Percentiles rank a stretch among this genome's conserved stretches.
phyloP scores from a whole-genome alignment of 2,888 invertebrate species.

The Microdon myrmicae region DNA sequence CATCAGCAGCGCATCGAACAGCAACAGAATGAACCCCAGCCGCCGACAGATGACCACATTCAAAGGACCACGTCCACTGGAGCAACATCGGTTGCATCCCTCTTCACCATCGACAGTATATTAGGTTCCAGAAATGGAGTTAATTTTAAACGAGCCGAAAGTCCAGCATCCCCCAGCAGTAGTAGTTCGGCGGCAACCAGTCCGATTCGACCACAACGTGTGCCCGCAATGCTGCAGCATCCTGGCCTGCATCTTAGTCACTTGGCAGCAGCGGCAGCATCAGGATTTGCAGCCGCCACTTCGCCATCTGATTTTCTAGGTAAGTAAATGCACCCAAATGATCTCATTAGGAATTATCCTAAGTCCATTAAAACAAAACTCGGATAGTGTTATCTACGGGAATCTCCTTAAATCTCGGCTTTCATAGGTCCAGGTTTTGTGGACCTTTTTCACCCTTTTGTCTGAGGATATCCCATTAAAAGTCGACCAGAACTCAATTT shows the following conservation, averaged over 20 bases:
- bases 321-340: constrained; percentile 66
- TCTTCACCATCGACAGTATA: constrained; percentile 89
- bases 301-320: constrained; percentile 84
- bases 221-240: constrained; percentile 69
- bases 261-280: constrained; percentile 72
- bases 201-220: constrained; percentile 66
- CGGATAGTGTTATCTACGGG: not conserved
- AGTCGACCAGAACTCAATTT: constrained; percentile 50
- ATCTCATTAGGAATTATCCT: constrained; percentile 51
- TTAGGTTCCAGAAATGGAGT: constrained; percentile 72
- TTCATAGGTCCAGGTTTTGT: constrained; percentile 5
- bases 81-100: constrained; percentile 70
- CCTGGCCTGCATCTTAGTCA: constrained; percentile 72
- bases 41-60: constrained; percentile 29
- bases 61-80: constrained; percentile 61
- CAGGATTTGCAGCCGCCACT: constrained; percentile 72
- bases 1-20: constrained; percentile 58
- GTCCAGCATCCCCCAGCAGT: constrained; percentile 67
- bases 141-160: constrained; percentile 59
- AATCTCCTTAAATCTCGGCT: not conserved
- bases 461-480: constrained; percentile 47
- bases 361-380: constrained; percentile 44
- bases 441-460: constrained; percentile 24
- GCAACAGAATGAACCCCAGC: constrained; percentile 59
- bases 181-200: constrained; percentile 71